Conservation (phyloP, 2,113 vertebrate species). For the Apus apus region DNA sequence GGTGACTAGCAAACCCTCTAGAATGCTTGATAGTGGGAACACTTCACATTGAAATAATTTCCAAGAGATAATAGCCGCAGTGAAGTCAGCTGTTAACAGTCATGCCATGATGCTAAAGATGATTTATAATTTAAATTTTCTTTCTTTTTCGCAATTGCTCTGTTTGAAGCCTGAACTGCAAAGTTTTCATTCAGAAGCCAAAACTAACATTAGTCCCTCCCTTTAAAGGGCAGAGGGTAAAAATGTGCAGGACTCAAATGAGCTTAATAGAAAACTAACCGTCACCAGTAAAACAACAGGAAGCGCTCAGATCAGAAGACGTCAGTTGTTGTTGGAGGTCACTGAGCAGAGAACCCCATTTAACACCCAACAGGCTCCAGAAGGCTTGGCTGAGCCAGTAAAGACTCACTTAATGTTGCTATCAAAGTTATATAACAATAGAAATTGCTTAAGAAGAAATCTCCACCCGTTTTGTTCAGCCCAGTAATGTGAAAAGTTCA, state of each 20-base stretch:
- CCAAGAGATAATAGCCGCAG: not conserved
- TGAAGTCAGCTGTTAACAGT: not conserved
- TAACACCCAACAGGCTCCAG: conserved; percentile 70
- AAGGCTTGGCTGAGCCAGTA: conserved; percentile 9
- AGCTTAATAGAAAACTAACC: conserved; percentile 71
- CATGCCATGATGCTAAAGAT: conserved; percentile 1
- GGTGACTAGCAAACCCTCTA: not conserved
- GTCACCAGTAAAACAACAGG: conserved; percentile 65
- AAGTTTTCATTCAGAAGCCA: conserved; percentile 67
- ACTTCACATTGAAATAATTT: not conserved
- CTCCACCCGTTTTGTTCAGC: conserved; percentile 45
- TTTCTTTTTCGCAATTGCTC: not conserved
- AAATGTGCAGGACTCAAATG: conserved; percentile 70
- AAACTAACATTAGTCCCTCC: conserved; percentile 66
- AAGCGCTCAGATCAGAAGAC: conserved; percentile 61
- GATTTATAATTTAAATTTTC: conserved; percentile 50
- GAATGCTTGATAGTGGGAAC: not conserved
- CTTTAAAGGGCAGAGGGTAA: conserved; percentile 72
- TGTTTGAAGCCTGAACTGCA: conserved; percentile 31
- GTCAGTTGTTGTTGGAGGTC: conserved; percentile 67
- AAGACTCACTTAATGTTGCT: conserved; percentile 45
- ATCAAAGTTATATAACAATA: conserved; percentile 66
- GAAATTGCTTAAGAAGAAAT: conserved; percentile 38
- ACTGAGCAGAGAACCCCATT: conserved; percentile 66
- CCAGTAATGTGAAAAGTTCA: conserved; percentile 60